These are phyloP conservation scores for Mus caroli DNA, from an alignment of 2,797 vertebrate species.

Conservation along the genomic window DNA sequence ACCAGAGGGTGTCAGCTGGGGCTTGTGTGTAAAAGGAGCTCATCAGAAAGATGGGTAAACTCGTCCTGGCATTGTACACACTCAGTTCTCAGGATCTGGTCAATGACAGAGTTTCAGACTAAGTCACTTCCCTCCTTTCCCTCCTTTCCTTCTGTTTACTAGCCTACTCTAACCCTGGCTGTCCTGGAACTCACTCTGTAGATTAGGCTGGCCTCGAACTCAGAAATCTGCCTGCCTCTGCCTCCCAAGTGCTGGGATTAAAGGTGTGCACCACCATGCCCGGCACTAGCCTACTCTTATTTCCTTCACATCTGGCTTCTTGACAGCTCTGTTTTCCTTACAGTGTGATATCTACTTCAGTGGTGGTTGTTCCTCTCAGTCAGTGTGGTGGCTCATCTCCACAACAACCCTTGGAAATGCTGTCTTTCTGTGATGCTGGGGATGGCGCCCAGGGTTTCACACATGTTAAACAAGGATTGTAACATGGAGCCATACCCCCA, in stretches of 20 bases:
- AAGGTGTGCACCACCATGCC: too few relatives aligned
- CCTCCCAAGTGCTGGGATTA: too few relatives aligned
- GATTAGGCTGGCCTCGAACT: too few relatives aligned
- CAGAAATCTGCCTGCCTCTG: too few relatives aligned
- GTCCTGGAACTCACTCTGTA: too few relatives aligned
- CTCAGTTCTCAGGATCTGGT: constrained; percentile 43
- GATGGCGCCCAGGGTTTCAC: background rate
- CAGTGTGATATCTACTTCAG: background rate
- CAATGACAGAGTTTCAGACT: background rate
- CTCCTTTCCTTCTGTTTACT: background rate
- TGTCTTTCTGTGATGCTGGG: background rate
- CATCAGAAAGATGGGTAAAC: background rate
- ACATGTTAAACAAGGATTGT: background rate
- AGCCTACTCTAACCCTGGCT: background rate
- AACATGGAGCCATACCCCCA: background rate
- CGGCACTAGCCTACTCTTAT: background rate
- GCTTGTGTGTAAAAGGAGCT: background rate
- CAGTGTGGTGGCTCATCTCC: background rate
- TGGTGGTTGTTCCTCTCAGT: rapidly evolving
- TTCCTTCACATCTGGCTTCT: constrained; percentile 11
- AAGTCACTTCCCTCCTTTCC: background rate
- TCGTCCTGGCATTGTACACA: background rate
- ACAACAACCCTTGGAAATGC: background rate
- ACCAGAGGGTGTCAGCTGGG: background rate
- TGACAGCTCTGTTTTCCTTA: background rate